A percentile compares a stretch with the other conserved stretches of the same genome.
These are phyloP conservation scores for Fukomys damarensis DNA, from an alignment of 2,113 vertebrate species.

Conservation along the genomic window DNA sequence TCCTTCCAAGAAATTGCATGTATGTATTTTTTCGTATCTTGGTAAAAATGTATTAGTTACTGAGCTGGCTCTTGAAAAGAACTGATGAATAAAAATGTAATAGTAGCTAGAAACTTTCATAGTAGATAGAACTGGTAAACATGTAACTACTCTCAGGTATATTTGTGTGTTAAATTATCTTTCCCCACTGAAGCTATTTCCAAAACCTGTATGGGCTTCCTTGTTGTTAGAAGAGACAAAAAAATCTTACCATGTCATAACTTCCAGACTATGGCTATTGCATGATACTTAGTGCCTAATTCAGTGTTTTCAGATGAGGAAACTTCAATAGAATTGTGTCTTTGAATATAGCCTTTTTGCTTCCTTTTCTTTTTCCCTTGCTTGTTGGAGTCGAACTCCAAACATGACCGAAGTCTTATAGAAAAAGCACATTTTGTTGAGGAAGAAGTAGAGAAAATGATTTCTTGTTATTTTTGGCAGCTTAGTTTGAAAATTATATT, in stretches of 20 bases:
- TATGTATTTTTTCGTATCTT: neutral
- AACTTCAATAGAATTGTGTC: neutral
- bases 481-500: neutral
- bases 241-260: neutral
- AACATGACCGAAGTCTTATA: neutral
- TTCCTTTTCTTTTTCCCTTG: neutral
- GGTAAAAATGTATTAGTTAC: neutral
- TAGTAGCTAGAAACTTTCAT: neutral
- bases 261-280: neutral
- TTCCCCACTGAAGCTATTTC: neutral
- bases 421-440: neutral
- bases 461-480: neutral
- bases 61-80: neutral
- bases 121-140: neutral
- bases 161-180: neutral
- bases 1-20: neutral
- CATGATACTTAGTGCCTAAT: neutral
- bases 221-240: neutral
- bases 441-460: fast-evolving
- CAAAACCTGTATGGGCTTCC: neutral
- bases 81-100: neutral
- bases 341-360: neutral
- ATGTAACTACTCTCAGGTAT: too few relatives aligned
- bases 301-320: neutral
- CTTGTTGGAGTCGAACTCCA: neutral